Percentiles rank a stretch among this genome's conserved stretches.
Conservation (phyloP, 2,797 vertebrate species). For the Lepus oiostolus region DNA sequence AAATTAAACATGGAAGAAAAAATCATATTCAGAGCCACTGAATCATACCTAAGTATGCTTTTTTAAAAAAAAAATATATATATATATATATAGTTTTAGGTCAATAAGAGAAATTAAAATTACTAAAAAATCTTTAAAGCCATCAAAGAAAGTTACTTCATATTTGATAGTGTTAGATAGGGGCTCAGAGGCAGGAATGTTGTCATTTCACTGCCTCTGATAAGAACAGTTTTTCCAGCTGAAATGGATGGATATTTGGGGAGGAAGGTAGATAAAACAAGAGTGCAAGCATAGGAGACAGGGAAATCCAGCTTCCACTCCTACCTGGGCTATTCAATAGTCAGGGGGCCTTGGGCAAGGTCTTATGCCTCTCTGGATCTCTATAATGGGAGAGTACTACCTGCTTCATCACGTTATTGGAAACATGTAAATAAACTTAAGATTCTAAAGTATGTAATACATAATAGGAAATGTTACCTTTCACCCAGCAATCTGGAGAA, state of each 20-base stretch:
- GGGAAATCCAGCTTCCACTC: not conserved
- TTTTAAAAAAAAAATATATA: constrained; percentile 2
- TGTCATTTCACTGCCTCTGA: not conserved
- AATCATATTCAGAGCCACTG: constrained; percentile 56
- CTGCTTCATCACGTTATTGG: not conserved
- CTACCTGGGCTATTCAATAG: not conserved
- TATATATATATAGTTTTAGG: not conserved
- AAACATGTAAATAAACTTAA: constrained; percentile 5
- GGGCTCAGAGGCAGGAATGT: not conserved
- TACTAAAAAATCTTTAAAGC: constrained; percentile 51
- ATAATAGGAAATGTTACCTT: constrained; percentile 29
- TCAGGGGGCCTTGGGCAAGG: not conserved
- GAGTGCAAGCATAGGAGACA: not conserved
- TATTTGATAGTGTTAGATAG: not conserved
- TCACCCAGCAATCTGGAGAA: not conserved
- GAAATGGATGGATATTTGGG: not conserved
- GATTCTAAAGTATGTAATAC: not conserved
- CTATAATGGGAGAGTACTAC: not conserved
- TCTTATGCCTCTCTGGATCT: not conserved
- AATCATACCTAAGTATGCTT: constrained; percentile 63
- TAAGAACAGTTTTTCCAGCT: not conserved
- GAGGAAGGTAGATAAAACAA: not conserved
- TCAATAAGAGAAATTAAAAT: constrained; percentile 59
- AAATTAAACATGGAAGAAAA: constrained; percentile 66
- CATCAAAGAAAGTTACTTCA: not conserved